Evolutionary conservation across 2,113 vertebrate genomes (phyloP).

Genomic region (Oncorhynchus nerka): DNA sequence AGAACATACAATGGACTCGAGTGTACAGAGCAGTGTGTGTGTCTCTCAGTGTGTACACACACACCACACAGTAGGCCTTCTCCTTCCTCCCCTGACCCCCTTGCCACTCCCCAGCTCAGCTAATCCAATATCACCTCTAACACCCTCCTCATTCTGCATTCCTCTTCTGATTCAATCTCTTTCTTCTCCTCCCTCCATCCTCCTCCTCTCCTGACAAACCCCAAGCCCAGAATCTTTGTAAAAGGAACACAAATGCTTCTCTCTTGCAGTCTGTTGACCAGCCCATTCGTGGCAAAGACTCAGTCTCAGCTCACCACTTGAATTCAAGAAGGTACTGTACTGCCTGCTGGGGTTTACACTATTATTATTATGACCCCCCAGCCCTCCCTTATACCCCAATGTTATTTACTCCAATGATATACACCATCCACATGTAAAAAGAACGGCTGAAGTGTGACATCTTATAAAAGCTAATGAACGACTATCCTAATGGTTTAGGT

Average conservation of each 20-base stretch:
- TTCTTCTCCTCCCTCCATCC: conserved; percentile 12
- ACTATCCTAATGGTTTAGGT: conserved; percentile 14
- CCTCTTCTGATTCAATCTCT: conserved; percentile 17
- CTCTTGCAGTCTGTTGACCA: conserved; percentile 63
- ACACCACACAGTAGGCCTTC: not conserved
- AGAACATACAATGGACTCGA: not conserved
- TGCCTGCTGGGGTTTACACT: not conserved
- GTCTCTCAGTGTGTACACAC: not conserved
- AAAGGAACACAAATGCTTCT: conserved; percentile 45
- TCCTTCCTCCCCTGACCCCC: not conserved
- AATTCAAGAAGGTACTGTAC: conserved; percentile 62
- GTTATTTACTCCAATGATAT: not conserved
- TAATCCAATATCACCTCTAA: conserved; percentile 18
- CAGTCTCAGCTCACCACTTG: conserved; percentile 58
- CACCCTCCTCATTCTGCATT: conserved; percentile 15
- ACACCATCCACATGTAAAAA: not conserved
- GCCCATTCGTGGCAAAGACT: conserved; percentile 53
- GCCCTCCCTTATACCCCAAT: not conserved
- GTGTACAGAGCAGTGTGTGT: not conserved
- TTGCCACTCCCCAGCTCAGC: not conserved
- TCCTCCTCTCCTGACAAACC: conserved; percentile 19
- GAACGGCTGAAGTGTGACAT: not conserved
- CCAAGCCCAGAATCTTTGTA: conserved; percentile 25
- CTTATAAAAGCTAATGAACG: conserved; percentile 6
- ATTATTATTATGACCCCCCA: not conserved